A percentile compares a stretch with the other conserved stretches of the same genome.
Conservation (phyloP, 2,888 invertebrate genomes). For the Pinctada fucata region DNA sequence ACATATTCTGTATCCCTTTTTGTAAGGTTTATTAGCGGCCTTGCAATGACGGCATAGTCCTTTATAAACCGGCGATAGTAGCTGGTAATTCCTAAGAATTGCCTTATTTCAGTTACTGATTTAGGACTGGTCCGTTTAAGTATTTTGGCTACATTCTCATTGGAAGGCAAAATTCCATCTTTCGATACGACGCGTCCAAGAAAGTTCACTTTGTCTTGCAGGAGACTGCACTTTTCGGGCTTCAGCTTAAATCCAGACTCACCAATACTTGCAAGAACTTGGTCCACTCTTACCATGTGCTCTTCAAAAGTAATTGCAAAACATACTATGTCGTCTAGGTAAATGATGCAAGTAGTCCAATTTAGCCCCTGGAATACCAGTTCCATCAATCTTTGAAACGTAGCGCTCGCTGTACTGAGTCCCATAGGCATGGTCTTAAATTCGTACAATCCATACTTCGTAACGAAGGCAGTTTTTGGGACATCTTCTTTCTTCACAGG, state of each 20-base stretch:
- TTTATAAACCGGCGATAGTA: constrained; percentile 13
- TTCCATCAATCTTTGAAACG: constrained; percentile 41
- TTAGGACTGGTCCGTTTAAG: constrained; percentile 29
- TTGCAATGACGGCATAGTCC: constrained; percentile 33
- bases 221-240: constrained; percentile 38
- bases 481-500: constrained; percentile 25
- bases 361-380: constrained; percentile 33
- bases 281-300: constrained; percentile 26
- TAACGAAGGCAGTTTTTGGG: constrained; percentile 20
- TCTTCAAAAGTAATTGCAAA: constrained; percentile 27
- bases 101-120: constrained; percentile 32
- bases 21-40: constrained; percentile 33
- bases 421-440: constrained; percentile 31
- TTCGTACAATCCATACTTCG: constrained; percentile 23
- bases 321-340: constrained; percentile 36
- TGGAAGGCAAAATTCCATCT: constrained; percentile 29
- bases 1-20: constrained; percentile 25
- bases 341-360: constrained; percentile 37
- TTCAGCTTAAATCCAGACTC: constrained; percentile 35
- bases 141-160: constrained; percentile 36
- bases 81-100: constrained; percentile 4
- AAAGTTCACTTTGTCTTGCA: constrained; percentile 33
- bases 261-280: constrained; percentile 28
- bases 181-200: constrained; percentile 34
- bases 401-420: constrained; percentile 18